Conservation (phyloP, 92 coral and sea anemone species). For the Epizoanthus ramosus region DNA sequence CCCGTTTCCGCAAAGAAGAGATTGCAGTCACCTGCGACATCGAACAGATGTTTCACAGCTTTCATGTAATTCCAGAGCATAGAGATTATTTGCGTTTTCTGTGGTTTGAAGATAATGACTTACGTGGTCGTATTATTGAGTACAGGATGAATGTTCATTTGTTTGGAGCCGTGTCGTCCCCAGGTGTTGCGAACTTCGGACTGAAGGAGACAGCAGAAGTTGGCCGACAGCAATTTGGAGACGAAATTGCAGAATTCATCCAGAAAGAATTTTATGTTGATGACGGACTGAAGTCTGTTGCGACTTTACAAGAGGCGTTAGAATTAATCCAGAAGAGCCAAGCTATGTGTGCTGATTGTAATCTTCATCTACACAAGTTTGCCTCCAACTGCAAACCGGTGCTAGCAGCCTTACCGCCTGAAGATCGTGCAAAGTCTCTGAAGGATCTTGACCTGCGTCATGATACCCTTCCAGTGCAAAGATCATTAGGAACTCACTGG, state of each 20-base stretch:
- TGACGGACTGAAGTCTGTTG: conserved; percentile 56
- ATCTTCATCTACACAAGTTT: conserved; percentile 57
- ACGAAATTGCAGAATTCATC: conserved; percentile 54
- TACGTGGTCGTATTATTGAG: conserved; percentile 46
- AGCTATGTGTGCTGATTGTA: conserved; percentile 45
- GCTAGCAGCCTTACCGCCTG: conserved; percentile 46
- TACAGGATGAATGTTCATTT: conserved; percentile 68
- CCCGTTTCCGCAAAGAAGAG: conserved; percentile 64
- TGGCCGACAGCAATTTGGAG: conserved; percentile 40
- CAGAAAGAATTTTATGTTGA: conserved; percentile 62
- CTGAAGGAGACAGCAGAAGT: conserved; percentile 54
- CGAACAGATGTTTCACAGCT: conserved; percentile 67
- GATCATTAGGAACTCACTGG: conserved; percentile 65
- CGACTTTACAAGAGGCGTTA: conserved; percentile 46
- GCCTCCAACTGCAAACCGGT: conserved; percentile 48
- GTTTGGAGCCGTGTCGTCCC: conserved; percentile 62
- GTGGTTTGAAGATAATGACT: conserved; percentile 56
- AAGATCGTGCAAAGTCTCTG: conserved; percentile 60
- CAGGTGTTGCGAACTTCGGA: conserved; percentile 64
- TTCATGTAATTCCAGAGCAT: conserved; percentile 55
- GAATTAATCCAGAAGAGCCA: conserved; percentile 34
- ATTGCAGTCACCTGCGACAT: conserved; percentile 63
- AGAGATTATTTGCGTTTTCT: conserved; percentile 62
- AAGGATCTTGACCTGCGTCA: conserved; percentile 63
- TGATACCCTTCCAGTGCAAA: conserved; percentile 53